Evolutionary conservation across 1,140 invertebrate species (phyloP).

Genomic region (Diachasmimorpha longicaudata): DNA sequence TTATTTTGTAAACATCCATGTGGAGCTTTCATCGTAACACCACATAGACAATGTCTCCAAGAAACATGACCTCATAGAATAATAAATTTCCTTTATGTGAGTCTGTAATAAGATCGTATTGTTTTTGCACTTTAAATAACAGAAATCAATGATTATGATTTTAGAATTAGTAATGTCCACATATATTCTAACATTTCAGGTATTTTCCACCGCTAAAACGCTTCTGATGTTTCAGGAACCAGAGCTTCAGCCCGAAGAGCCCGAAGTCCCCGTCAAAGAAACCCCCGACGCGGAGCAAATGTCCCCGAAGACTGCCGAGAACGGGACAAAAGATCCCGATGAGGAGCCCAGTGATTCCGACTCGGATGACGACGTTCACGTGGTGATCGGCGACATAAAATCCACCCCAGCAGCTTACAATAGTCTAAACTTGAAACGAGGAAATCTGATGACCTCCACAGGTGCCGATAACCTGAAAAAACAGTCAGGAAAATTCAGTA

Average conservation of each 20-base stretch:
- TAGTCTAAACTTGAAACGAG: constrained; percentile 72
- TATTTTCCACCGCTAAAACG: too few relatives aligned
- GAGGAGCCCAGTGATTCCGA: constrained; percentile 77
- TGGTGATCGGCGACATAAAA: constrained; percentile 85
- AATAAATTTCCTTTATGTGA: too few relatives aligned
- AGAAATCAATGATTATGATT: too few relatives aligned
- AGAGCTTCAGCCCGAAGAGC: not conserved
- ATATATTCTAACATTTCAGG: not conserved
- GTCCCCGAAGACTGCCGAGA: constrained; percentile 63
- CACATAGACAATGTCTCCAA: too few relatives aligned
- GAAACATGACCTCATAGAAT: too few relatives aligned
- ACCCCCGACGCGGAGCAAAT: constrained; percentile 58
- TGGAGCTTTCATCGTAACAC: too few relatives aligned
- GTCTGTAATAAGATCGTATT: too few relatives aligned
- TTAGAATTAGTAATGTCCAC: too few relatives aligned
- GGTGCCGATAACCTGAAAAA: constrained; percentile 67
- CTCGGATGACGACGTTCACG: constrained; percentile 83
- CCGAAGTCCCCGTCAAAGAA: constrained; percentile 23
- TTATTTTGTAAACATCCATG: too few relatives aligned
- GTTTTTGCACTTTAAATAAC: too few relatives aligned
- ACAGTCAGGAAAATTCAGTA: constrained; percentile 79
- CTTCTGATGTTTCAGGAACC: too few relatives aligned
- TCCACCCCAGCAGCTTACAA: constrained; percentile 69
- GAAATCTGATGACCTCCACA: constrained; percentile 64
- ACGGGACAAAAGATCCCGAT: constrained; percentile 68